phyloP scores from a whole-genome alignment of 2,888 invertebrate genomes.

The Drosophila limbata region DNA sequence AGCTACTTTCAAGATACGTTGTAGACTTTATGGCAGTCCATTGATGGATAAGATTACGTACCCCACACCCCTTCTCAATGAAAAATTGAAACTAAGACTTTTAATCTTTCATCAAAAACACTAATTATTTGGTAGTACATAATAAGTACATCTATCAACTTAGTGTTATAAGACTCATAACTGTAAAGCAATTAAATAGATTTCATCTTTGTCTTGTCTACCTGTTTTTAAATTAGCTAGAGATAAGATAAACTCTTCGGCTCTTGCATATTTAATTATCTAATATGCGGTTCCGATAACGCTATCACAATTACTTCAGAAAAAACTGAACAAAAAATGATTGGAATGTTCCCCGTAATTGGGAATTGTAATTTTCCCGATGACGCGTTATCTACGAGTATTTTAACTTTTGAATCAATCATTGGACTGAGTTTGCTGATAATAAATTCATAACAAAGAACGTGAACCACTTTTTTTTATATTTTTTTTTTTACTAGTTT shows the following conservation, averaged over 20 bases:
- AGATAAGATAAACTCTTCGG: slow-evolving; percentile 38
- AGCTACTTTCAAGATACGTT: background rate
- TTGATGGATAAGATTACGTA: slow-evolving; percentile 11
- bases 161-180: background rate
- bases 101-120: background rate
- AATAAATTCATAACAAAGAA: background rate
- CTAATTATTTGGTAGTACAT: background rate
- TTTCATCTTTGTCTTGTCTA: slow-evolving; percentile 5
- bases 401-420: slow-evolving; percentile 1
- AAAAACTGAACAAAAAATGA: background rate
- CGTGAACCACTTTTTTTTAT: too few species aligned
- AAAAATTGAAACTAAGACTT: background rate
- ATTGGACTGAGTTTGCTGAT: background rate
- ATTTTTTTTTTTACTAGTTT: background rate
- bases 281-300: slow-evolving; percentile 4
- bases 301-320: background rate
- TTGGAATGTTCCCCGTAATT: slow-evolving; percentile 9
- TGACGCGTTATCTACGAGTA: background rate
- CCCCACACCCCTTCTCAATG: background rate
- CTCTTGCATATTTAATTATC: background rate
- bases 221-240: slow-evolving; percentile 7
- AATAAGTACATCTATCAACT: background rate
- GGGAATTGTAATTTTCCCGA: background rate
- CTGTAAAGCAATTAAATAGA: background rate
- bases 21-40: background rate